These are phyloP conservation scores for Brotogeris chrysoptera DNA, from an alignment of 2,797 vertebrate species.

Conservation along the genomic window DNA sequence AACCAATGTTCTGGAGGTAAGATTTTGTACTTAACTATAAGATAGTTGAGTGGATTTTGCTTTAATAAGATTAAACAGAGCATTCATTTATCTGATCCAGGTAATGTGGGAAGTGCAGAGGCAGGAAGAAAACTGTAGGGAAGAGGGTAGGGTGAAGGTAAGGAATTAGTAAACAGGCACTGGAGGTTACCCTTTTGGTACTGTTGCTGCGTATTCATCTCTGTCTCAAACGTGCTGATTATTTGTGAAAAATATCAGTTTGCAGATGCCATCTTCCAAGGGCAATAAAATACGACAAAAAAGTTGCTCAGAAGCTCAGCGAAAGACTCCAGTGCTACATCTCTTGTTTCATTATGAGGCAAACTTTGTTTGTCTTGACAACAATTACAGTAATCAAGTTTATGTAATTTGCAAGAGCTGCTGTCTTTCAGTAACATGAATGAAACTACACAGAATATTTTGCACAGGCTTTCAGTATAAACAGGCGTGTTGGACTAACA, in stretches of 20 bases:
- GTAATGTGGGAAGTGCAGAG: slow-evolving; percentile 10
- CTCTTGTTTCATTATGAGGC: neutral
- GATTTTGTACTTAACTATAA: slow-evolving; percentile 56
- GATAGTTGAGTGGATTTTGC: slow-evolving; percentile 63
- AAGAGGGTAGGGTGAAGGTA: neutral
- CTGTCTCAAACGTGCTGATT: neutral
- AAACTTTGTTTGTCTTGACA: slow-evolving; percentile 11
- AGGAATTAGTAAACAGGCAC: neutral
- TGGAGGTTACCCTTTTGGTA: neutral
- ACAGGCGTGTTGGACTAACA: neutral
- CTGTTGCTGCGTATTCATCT: neutral
- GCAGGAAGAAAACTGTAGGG: neutral
- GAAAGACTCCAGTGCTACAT: neutral
- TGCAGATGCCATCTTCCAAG: neutral
- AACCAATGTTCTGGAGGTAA: slow-evolving; percentile 46
- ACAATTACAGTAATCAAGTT: slow-evolving; percentile 7
- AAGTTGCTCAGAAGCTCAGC: neutral
- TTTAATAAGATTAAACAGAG: slow-evolving; percentile 63
- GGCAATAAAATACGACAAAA: neutral
- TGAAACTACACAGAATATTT: neutral
- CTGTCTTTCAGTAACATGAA: neutral
- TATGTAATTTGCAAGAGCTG: neutral
- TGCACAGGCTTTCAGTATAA: neutral
- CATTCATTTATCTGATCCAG: slow-evolving; percentile 58
- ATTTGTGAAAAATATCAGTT: neutral